phyloP scores from a whole-genome alignment of 2,888 invertebrate species.

The Melikaiella ostensackeni region DNA sequence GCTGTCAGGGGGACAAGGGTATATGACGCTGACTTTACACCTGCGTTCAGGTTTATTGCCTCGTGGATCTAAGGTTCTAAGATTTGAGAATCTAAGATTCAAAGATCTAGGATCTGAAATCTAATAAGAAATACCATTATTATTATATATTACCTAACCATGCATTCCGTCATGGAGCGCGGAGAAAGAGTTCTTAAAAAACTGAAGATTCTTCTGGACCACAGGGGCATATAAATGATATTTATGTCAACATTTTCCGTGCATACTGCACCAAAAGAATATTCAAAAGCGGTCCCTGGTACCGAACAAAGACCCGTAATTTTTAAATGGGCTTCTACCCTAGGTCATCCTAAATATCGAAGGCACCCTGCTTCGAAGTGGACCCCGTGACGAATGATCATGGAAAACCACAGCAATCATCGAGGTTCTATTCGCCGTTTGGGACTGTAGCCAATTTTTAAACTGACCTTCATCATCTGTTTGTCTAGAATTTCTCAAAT shows the following conservation, averaged over 20 bases:
- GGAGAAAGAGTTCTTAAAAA: constrained; percentile 46
- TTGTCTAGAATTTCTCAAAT: background rate
- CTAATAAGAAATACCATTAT: background rate
- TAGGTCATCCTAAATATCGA: constrained; percentile 15
- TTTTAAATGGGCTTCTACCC: constrained; percentile 41
- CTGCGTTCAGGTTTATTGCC: constrained; percentile 34
- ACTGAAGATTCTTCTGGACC: constrained; percentile 1
- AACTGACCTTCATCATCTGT: constrained; percentile 1
- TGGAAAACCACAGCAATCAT: constrained; percentile 50
- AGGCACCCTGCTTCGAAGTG: constrained; percentile 55
- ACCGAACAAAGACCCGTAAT: constrained; percentile 50
- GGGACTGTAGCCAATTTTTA: constrained; percentile 33
- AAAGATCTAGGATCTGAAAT: constrained; percentile 8
- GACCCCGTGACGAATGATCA: constrained; percentile 56
- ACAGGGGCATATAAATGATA: constrained; percentile 47
- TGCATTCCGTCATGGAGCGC: constrained; percentile 35
- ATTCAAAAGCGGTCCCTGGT: constrained; percentile 37
- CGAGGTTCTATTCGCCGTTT: constrained; percentile 22
- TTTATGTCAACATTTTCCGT: constrained; percentile 53
- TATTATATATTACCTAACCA: constrained; percentile 12
- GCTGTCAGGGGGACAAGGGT: constrained; percentile 32
- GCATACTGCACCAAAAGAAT: constrained; percentile 34
- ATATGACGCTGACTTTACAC: constrained; percentile 29
- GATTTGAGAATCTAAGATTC: background rate
- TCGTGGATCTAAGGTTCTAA: constrained; percentile 14